Conservation (phyloP, 2,797 vertebrate species). For the Pseudopleuronectes americanus region DNA sequence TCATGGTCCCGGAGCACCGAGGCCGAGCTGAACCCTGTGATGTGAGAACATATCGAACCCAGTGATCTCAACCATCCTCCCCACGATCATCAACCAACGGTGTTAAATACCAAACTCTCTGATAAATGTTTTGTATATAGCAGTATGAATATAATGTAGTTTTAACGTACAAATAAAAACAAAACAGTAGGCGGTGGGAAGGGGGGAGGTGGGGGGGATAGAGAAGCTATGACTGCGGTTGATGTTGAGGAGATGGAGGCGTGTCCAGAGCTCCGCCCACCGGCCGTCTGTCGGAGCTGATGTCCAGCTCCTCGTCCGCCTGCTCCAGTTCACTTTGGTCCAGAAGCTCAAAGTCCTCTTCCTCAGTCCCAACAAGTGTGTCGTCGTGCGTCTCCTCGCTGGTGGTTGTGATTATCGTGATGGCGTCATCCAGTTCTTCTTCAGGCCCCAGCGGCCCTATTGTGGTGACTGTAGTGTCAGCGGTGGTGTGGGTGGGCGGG, state of each 20-base stretch:
- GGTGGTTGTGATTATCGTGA: conserved; percentile 33
- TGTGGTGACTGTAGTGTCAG: conserved; percentile 33
- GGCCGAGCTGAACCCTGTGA: conserved; percentile 26
- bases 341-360: conserved; percentile 98
- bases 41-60: conserved; percentile 22
- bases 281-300: conserved; percentile 75
- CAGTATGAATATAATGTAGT: conserved; percentile 57
- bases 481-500: conserved; percentile 38
- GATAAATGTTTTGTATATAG: conserved; percentile 66
- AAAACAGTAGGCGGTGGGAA: conserved; percentile 42
- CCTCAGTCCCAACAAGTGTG: conserved; percentile 81
- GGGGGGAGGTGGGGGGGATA: background rate
- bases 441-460: conserved; percentile 37
- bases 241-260: conserved; percentile 62
- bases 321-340: conserved; percentile 99
- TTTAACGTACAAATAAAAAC: conserved; percentile 77
- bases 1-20: conserved; percentile 19
- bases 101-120: conserved; percentile 49
- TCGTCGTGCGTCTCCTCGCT: conserved; percentile 70
- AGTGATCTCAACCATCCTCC: conserved; percentile 48
- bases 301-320: conserved; percentile 88
- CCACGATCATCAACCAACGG: conserved; percentile 35
- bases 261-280: conserved; percentile 60
- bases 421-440: conserved; percentile 52
- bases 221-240: conserved; percentile 80